Base-by-base conservation (phyloP, 2,113 vertebrate species). In the Cyphomyrus discorhynchus region DNA sequence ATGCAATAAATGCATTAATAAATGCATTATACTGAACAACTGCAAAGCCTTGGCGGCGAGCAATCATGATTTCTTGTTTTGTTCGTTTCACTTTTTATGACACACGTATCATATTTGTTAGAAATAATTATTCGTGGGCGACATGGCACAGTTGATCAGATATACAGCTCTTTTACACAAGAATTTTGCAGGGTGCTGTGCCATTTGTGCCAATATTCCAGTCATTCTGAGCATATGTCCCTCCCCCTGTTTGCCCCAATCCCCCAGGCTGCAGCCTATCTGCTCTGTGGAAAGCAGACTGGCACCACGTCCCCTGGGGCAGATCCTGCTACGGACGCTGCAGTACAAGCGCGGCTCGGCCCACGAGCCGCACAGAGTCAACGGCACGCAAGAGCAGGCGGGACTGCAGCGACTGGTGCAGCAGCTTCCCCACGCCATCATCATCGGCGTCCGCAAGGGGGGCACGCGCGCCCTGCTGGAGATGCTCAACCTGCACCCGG, bases 401-500 rank as follows among this genome's bases (percentile, higher is more conserved):
- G 96, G 90, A 89, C 96, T 97, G 90, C 97, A 98, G 93, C 97
- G 96, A 90, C 94, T 98, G 93, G 97, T 98, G 90, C 98, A 98
- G 94, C 97, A 99, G 91, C 96, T 99, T 91, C 98, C 98, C 70
- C 97, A 96, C 91, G 98, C 98, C 94, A 98, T 99, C 90, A 99
- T 99, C 94, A 98, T 99, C 0, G 98, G 98, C 5, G 98, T 99
- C 82, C 95, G 98, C 88, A 99, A 98, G 95, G 98, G 98, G 87
- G 98, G 98, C 90, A 99, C 98, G 0, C 96, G 98, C 1, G 98
- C 98, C 86, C 95, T 99, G 87, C 95, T 99, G 91, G 98, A 99
- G 94, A 99, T 99, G 98, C 95, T 99, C 90, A 98, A 98, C 94
- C 96, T 99, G 92, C 98, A 99, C 91, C 98, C 98, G 0, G 96